A percentile compares a stretch with the other conserved stretches of the same genome.
phyloP scores from a whole-genome alignment of 2,797 vertebrate species.

The Alauda arvensis region DNA sequence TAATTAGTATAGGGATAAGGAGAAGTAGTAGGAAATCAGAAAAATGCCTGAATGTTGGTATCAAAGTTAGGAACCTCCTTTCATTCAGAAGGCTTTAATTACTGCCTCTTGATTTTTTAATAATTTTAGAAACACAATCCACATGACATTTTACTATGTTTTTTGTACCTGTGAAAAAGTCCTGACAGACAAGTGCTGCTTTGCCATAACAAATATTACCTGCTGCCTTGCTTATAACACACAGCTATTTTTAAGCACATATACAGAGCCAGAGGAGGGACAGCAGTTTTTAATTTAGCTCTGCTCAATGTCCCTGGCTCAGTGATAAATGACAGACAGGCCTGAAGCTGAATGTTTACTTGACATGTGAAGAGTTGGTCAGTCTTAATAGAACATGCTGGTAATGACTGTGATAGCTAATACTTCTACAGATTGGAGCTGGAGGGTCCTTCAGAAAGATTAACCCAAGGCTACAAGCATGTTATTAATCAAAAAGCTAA shows the following conservation, averaged over 20 bases:
- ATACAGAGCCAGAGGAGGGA: slow-evolving; percentile 13
- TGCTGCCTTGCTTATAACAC: background rate
- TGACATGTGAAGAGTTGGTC: slow-evolving; percentile 59
- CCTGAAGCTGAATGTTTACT: slow-evolving; percentile 53
- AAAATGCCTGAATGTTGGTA: background rate
- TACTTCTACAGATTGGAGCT: slow-evolving; percentile 21
- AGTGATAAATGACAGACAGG: slow-evolving; percentile 43
- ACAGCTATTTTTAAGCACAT: background rate
- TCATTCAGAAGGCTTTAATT: background rate
- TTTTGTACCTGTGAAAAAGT: background rate
- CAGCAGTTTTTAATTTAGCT: slow-evolving; percentile 14
- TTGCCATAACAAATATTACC: background rate
- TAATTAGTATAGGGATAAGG: background rate
- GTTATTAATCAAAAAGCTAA: slow-evolving; percentile 51
- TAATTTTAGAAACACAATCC: background rate
- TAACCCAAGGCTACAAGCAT: slow-evolving; percentile 32
- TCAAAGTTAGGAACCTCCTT: background rate
- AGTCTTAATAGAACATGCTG: slow-evolving; percentile 50
- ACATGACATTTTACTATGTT: background rate
- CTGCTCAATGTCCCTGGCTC: background rate
- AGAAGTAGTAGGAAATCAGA: background rate
- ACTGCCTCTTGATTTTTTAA: background rate
- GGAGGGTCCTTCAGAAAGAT: slow-evolving; percentile 27
- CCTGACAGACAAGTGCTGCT: background rate
- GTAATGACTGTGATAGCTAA: slow-evolving; percentile 53